Percentiles rank a stretch among this genome's conserved stretches.
Evolutionary conservation across 2,888 invertebrate species (phyloP).

Genomic region (Pterostichus madidus): DNA sequence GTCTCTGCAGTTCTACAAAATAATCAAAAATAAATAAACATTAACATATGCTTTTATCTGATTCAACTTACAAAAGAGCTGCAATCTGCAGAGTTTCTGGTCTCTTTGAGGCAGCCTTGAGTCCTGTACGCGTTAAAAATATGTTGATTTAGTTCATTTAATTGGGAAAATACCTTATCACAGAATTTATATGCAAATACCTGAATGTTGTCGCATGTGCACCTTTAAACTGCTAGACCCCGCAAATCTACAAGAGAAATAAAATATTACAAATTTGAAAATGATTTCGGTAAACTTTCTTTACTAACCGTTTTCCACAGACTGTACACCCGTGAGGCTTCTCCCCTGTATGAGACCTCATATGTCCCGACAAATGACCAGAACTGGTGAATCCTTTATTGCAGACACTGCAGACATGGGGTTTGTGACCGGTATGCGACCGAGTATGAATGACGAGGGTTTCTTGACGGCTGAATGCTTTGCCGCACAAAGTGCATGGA

Average conservation of each 20-base stretch:
- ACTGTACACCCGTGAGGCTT: constrained; percentile 75
- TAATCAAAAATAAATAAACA: not conserved
- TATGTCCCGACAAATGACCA: constrained; percentile 76
- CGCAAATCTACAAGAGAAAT: constrained; percentile 73
- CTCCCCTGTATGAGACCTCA: constrained; percentile 76
- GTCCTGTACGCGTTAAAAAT: constrained; percentile 71
- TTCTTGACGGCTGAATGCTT: constrained; percentile 76
- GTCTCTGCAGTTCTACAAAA: constrained; percentile 55
- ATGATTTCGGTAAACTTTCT: not conserved
- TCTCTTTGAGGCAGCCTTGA: constrained; percentile 69
- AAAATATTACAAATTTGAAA: not conserved
- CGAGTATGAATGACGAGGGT: constrained; percentile 76
- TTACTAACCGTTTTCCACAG: constrained; percentile 75
- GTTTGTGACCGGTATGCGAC: constrained; percentile 76
- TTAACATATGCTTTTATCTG: not conserved
- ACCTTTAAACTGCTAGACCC: constrained; percentile 75
- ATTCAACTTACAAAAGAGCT: constrained; percentile 74
- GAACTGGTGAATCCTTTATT: constrained; percentile 75
- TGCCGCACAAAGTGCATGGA: constrained; percentile 74
- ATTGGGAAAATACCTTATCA: constrained; percentile 73
- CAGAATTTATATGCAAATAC: constrained; percentile 74
- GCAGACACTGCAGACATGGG: constrained; percentile 75
- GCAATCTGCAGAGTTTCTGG: constrained; percentile 75
- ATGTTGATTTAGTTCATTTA: constrained; percentile 73
- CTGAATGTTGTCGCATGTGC: constrained; percentile 74